Conservation (phyloP, 2,888 invertebrate species). For the Lasius fuliginosus region DNA sequence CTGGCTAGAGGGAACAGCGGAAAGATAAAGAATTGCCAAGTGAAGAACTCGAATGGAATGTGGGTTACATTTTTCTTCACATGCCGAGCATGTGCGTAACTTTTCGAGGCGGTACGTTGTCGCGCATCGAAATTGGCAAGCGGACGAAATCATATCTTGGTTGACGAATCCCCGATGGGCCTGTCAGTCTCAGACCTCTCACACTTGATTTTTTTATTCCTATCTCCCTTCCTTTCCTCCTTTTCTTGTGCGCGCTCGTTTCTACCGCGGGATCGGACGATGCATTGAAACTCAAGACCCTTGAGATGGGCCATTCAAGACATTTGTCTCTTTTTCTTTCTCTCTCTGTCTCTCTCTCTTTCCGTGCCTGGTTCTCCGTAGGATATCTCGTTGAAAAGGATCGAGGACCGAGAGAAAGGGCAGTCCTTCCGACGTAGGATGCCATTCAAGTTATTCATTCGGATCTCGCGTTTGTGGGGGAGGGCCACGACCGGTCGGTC, state of each 20-base stretch:
- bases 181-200: conserved; percentile 65
- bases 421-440: conserved; percentile 66
- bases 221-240: conserved; percentile 44
- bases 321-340: conserved; percentile 49
- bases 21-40: not conserved
- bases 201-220: conserved; percentile 42
- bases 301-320: conserved; percentile 78
- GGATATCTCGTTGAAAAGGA: conserved; percentile 66
- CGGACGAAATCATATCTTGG: conserved; percentile 62
- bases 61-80: conserved; percentile 36
- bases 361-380: conserved; percentile 9
- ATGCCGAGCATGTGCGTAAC: conserved; percentile 43
- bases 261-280: conserved; percentile 73
- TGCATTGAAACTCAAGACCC: conserved; percentile 81
- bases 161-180: conserved; percentile 55
- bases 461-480: conserved; percentile 59
- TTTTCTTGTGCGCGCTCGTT: conserved; percentile 42
- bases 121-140: conserved; percentile 57
- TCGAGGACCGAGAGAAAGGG: conserved; percentile 66
- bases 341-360: conserved; percentile 23
- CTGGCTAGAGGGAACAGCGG: not conserved
- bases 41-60: conserved; percentile 4
- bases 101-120: conserved; percentile 36
- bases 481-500: conserved; percentile 38
- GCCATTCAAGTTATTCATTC: conserved; percentile 76